Conservation (phyloP, 2,888 invertebrate species). For the Apodemia mormo region DNA sequence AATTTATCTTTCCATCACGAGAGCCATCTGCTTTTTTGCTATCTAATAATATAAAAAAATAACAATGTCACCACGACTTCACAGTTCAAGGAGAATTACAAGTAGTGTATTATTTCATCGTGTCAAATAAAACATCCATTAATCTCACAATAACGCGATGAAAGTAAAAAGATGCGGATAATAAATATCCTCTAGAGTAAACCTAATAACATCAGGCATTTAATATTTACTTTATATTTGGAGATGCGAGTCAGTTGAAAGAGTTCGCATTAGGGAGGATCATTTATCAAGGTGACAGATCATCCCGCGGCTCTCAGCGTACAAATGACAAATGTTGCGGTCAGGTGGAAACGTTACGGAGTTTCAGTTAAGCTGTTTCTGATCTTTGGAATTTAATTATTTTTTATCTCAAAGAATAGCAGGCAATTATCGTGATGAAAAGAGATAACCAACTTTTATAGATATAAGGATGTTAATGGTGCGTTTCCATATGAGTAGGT, state of each 20-base stretch:
- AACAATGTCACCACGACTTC: too few relatives aligned
- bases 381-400: constrained; percentile 27
- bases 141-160: too few relatives aligned
- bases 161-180: not conserved
- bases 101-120: too few relatives aligned
- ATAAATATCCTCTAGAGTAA: constrained; percentile 22
- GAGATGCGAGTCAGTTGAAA: constrained; percentile 46
- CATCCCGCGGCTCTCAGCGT: constrained; percentile 54
- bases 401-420: too few relatives aligned
- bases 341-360: constrained; percentile 60
- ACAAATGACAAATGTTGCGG: constrained; percentile 69
- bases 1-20: too few relatives aligned
- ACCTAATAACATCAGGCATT: constrained; percentile 30
- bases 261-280: constrained; percentile 58
- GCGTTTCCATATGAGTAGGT: too few relatives aligned
- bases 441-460: too few relatives aligned
- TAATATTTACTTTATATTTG: constrained; percentile 32
- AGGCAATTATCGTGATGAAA: not conserved
- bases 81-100: too few relatives aligned
- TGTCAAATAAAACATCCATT: too few relatives aligned
- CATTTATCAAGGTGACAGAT: constrained; percentile 76
- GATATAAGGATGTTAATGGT: too few relatives aligned
- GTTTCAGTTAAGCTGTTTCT: constrained; percentile 56
- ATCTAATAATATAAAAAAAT: too few relatives aligned
- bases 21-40: too few relatives aligned